Evolutionary conservation across 2,888 invertebrate genomes (phyloP), one percentile per base, ranked within the genome.

Genomic region (Omphaloscelis lunosa): DNA sequence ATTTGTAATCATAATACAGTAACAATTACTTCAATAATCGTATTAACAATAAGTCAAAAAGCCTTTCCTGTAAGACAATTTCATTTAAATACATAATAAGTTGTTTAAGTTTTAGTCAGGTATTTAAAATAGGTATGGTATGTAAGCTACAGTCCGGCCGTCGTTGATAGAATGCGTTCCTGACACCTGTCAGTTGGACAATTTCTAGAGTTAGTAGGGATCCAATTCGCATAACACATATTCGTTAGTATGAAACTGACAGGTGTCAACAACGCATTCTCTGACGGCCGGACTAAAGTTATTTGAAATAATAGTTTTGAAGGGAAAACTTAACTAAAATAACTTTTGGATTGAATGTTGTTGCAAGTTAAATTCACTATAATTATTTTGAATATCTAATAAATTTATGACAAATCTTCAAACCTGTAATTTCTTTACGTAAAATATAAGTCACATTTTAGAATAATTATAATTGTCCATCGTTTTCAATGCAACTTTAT

Each of bases 301-400:
- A 15, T 53, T 63, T 27, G 0, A 78, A 78, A 65, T 65, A 0
- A 71, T 56, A 70, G 61, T 62, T 69, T 79, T 56, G 45, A 56
- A 63, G 62, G 12, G 9, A 45, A 53, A 53, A 7, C 8, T 41
- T 51, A 27, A 58, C 1, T 11, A 41, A 41, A 27, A n/a, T 29
- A 29, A 23, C 27, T 34, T 45, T 41, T 23, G 7, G 15, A 62
- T 56, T 39, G 4, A 63, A n/a, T 7, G 1, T 23, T 9, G 15
- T 29, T 51, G 20, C 12, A 41, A 20, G n/a, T n/a, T 39, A 48
- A 48, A 74, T n/a, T 29, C 20, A 34, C 2, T n/a, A 15, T 8
- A 45, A 45, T 12, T 27, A 63, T 56, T 58, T n/a, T 2, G 7
- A 23, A 76, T n/a, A n/a, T 39, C 29, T 9, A 20, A 53, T 20